These are phyloP conservation scores for Lutraria rhynchaena DNA, from an alignment of 1,140 invertebrate genomes.

Conservation along the genomic window DNA sequence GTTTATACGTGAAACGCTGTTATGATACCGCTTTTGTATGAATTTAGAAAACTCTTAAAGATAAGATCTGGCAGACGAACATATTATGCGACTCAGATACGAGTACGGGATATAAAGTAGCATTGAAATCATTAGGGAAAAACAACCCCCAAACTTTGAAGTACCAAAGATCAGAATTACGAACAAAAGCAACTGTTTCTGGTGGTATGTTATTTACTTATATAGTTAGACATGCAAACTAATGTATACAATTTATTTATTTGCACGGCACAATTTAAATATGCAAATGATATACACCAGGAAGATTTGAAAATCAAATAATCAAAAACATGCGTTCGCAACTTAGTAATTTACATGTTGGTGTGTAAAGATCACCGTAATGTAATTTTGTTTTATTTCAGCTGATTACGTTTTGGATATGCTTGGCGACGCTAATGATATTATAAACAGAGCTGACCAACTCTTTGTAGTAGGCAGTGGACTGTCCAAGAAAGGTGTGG, in stretches of 20 bases:
- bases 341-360: no score
- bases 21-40: no score
- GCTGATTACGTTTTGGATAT: neutral
- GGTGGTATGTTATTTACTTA: no score
- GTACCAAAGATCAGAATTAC: neutral
- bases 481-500: neutral
- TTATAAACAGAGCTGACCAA: neutral
- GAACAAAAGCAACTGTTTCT: neutral
- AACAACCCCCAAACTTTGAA: slow-evolving; percentile 29
- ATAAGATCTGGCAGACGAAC: neutral
- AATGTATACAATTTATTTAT: no score
- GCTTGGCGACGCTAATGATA: neutral
- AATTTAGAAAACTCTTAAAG: neutral
- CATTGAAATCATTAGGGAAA: slow-evolving; percentile 22
- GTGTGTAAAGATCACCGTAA: no score
- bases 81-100: slow-evolving; percentile 9
- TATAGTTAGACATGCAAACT: no score
- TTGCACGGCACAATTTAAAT: no score
- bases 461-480: slow-evolving; percentile 19
- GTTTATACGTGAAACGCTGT: no score
- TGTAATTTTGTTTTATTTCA: no score
- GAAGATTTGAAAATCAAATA: no score
- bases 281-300: no score
- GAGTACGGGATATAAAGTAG: slow-evolving; percentile 13
- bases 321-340: no score